A percentile compares a stretch with the other conserved stretches of the same genome.
Conservation (phyloP, 1,140 invertebrate species). For the Drosophila yakuba region DNA sequence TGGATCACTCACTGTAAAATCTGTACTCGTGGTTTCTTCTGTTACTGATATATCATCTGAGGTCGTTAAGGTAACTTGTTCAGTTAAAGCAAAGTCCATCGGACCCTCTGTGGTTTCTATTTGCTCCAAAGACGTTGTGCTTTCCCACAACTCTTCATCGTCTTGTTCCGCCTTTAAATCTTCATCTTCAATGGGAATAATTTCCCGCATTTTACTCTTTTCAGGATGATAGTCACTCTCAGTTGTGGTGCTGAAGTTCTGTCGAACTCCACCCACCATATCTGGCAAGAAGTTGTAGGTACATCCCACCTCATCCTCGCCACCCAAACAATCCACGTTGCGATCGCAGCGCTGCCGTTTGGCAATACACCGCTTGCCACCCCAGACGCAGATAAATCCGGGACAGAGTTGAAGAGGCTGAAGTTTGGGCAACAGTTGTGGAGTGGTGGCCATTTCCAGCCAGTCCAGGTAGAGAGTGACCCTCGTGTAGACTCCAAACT, state of each 20-base stretch:
- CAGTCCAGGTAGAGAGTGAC: conserved; percentile 90
- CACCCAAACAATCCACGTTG: conserved; percentile 90
- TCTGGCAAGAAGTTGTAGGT: conserved; percentile 79
- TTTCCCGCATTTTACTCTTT: conserved; percentile 32
- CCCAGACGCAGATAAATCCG: conserved; percentile 88
- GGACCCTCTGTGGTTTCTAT: background rate
- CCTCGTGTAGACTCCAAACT: conserved; percentile 93
- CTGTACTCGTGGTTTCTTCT: background rate
- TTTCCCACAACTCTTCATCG: background rate
- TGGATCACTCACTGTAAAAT: background rate
- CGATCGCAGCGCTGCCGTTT: conserved; percentile 88
- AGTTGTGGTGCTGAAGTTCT: conserved; percentile 51
- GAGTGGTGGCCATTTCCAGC: conserved; percentile 86
- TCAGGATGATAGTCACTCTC: conserved; percentile 68
- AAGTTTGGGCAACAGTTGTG: conserved; percentile 45
- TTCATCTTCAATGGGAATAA: conserved; percentile 44
- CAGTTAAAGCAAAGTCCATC: background rate
- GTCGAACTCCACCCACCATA: conserved; percentile 52
- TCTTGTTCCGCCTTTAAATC: conserved; percentile 30
- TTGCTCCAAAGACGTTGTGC: background rate
- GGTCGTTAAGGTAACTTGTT: conserved; percentile 3
- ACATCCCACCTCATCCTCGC: conserved; percentile 91
- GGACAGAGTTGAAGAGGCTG: conserved; percentile 88
- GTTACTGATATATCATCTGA: background rate
- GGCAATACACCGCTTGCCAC: conserved; percentile 88